Conservation (phyloP, 2,113 vertebrate species). For the Bos javanicus region DNA sequence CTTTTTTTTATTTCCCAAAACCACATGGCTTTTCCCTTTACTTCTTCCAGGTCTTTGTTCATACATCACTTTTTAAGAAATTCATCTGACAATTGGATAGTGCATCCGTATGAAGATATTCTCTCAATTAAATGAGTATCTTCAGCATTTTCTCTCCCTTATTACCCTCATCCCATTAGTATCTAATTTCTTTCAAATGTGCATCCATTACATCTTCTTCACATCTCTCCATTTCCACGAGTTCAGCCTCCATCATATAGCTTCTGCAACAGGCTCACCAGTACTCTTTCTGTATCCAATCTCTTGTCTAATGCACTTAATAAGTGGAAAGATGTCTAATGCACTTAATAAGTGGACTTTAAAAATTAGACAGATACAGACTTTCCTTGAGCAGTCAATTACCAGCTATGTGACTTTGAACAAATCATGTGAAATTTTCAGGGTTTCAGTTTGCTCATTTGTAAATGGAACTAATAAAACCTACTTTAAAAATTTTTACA, state of each 20-base stretch:
- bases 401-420: not conserved
- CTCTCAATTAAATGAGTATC: not conserved
- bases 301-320: not conserved
- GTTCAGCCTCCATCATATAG: not conserved
- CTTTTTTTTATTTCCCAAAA: not conserved
- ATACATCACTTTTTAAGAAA: not conserved
- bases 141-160: not conserved
- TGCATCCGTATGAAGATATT: not conserved
- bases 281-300: not conserved
- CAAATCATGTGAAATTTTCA: slow-evolving; percentile 6
- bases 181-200: not conserved
- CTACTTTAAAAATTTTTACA: not conserved
- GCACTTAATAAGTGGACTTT: not conserved
- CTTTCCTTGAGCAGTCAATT: not conserved
- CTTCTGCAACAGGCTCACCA: not conserved
- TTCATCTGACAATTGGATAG: not conserved
- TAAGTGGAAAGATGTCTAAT: not conserved
- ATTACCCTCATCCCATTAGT: not conserved
- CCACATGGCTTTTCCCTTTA: not conserved
- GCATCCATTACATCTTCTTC: not conserved
- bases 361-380: not conserved
- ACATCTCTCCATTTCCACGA: not conserved
- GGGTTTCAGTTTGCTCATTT: not conserved
- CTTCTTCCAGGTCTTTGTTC: not conserved
- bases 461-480: not conserved